A percentile compares a stretch with the other conserved stretches of the same genome.
Conservation (phyloP, 1,140 invertebrate genomes). For the Macrobrachium rosenbergii region DNA sequence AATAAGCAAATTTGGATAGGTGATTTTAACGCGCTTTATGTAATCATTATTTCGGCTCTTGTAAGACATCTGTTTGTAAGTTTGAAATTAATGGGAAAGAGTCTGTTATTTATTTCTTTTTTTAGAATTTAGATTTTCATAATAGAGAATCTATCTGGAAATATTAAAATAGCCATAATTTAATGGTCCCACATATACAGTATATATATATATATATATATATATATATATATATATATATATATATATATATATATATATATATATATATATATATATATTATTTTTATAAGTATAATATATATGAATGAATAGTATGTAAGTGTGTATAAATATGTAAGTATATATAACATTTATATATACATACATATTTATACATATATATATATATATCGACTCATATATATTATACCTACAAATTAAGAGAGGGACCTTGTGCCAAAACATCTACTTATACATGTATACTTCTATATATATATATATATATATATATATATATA, state of each 20-base stretch:
- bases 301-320: background rate
- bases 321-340: conserved; percentile 1
- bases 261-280: conserved; percentile 24
- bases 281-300: no score
- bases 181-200: background rate
- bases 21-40: no score
- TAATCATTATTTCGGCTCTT: no score
- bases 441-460: no score
- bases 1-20: no score
- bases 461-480: conserved; percentile 20
- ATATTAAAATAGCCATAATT: no score
- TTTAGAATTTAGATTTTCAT: no score
- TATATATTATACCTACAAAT: conserved; percentile 19
- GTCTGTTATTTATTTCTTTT: no score
- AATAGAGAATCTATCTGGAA: no score
- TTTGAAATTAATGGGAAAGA: no score
- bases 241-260: conserved; percentile 20
- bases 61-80: no score
- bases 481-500: conserved; percentile 23
- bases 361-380: conserved; percentile 13
- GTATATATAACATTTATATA: background rate
- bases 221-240: conserved; percentile 21
- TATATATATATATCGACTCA: conserved; percentile 27
- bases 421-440: background rate
- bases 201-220: background rate